Evolutionary conservation across 2,113 vertebrate genomes (phyloP), one percentile per base, ranked within the genome.

Genomic region (Bubo bubo): DNA sequence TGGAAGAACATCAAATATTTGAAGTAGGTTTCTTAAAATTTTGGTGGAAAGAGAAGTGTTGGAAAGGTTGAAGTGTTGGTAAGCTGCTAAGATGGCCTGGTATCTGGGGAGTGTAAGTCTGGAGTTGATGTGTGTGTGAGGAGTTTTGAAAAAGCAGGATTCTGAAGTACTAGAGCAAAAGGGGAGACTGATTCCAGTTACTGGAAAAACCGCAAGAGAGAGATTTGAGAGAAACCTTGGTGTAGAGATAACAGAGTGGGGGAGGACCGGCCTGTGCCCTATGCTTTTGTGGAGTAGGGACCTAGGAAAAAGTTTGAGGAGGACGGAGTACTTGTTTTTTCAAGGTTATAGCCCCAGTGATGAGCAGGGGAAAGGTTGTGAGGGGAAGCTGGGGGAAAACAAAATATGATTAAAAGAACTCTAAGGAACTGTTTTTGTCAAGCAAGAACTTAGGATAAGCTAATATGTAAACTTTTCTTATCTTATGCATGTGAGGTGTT

Each of bases 1-100:
- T 4, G 1, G n/a, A 52, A 24, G 18, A 35, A n/a, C 1, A 1
- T 13, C 8, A 26, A 22, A 67, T 4, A 0, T 1, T 28, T 30
- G 26, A 93, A 66, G 77, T 86, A 79, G 5, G 68, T 43, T 37
- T 84, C 28, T 74, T 66, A 32, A 71, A 79, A 45, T 28, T 50
- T 71, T 64, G 12, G 20, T 67, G 43, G 32, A 11, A 88, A 59
- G 8, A 32, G 13, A 56, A 27, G 14, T 4, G 16, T 3, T 66
- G 17, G 8, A 39, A 34, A 18, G 8, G 22, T 49, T 89, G 32
- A 67, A 58, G 30, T 39, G 67, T 47, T 41, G 7, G 3, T 22
- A 71, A 43, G 47, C 17, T 83, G 22, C 35, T 45, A 13, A 58
- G 5, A 4, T 45, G 12, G 22, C 8, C 13, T 14, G 22, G 24